phyloP scores from a whole-genome alignment of 2,113 vertebrate species.

The Gopherus evgoodei region DNA sequence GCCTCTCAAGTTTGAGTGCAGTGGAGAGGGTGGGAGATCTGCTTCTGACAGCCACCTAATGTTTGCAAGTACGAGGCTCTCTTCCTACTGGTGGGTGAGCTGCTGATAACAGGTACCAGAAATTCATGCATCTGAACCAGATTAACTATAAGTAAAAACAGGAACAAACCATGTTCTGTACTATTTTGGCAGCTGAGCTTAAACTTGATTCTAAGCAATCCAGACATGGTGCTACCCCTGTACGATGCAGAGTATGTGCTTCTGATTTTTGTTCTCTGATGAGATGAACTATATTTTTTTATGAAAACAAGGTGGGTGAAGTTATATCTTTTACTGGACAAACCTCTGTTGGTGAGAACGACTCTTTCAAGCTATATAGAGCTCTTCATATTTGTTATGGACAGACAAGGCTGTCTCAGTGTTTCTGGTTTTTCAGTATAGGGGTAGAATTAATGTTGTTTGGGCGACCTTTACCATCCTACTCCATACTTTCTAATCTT shows the following conservation, averaged over 20 bases:
- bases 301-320: not conserved
- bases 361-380: not conserved
- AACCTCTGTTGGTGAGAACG: not conserved
- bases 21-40: not conserved
- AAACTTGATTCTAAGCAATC: not conserved
- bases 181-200: not conserved
- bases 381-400: not conserved
- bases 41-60: not conserved
- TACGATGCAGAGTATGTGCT: not conserved
- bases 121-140: not conserved
- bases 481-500: not conserved
- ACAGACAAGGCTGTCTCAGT: not conserved
- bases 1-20: not conserved
- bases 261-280: not conserved
- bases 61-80: not conserved
- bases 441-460: not conserved
- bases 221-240: not conserved
- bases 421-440: not conserved
- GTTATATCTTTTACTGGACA: not conserved
- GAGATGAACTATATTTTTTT: accelerated
- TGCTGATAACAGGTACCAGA: not conserved
- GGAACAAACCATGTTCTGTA: not conserved
- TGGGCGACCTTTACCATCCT: not conserved
- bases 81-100: not conserved
- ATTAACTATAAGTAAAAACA: not conserved